A percentile compares a stretch with the other conserved stretches of the same genome.
These are phyloP conservation scores for Acanthornis magna DNA, from an alignment of 2,797 vertebrate species.

Conservation along the genomic window DNA sequence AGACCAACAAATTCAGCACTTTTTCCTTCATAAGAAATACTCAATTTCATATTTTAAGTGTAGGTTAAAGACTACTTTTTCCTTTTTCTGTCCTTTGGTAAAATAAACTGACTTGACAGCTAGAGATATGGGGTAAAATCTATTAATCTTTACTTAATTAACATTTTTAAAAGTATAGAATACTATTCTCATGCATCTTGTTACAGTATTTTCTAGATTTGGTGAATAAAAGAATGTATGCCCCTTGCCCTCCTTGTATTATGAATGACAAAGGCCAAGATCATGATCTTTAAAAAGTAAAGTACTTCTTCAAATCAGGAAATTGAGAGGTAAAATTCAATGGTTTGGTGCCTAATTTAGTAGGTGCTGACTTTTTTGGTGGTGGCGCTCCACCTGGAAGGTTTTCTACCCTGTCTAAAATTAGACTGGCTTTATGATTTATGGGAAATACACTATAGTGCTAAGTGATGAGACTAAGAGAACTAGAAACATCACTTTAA, in stretches of 20 bases:
- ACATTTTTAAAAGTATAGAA: rapidly evolving
- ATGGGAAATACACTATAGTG: background rate
- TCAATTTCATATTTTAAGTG: background rate
- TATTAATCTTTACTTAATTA: background rate
- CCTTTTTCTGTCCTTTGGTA: background rate
- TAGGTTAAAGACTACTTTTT: background rate
- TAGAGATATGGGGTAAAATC: background rate
- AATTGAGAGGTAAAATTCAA: background rate
- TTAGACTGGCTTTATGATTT: background rate
- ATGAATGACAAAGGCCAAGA: background rate
- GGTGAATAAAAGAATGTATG: background rate
- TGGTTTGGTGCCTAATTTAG: background rate
- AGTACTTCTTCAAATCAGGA: conserved; percentile 7
- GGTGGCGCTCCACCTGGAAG: background rate
- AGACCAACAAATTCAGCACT: background rate
- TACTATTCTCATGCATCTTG: background rate
- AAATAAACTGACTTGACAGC: background rate
- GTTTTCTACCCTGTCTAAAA: background rate
- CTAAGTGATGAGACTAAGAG: background rate
- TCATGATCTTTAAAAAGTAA: background rate
- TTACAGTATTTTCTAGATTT: background rate
- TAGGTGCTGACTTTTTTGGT: background rate
- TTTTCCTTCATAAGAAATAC: background rate
- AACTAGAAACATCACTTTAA: background rate
- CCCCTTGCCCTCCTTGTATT: background rate